Base-by-base conservation (phyloP, 2,888 invertebrate genomes). In the Ophion ventricosus region DNA sequence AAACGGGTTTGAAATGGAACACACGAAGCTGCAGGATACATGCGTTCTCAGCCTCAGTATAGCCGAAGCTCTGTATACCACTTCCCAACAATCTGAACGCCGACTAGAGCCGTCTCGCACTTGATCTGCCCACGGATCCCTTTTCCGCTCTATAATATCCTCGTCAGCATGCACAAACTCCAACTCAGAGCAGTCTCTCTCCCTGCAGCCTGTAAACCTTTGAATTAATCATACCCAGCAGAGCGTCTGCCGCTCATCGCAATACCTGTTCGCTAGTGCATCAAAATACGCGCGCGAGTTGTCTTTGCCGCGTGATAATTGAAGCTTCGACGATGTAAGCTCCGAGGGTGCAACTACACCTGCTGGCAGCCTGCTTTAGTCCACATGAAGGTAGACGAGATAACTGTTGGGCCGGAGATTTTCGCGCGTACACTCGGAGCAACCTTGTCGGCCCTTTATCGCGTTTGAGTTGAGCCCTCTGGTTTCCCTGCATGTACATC, bases 221-320 rank as follows among this genome's bases (percentile, higher is more conserved):
- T 49, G 26, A 69, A 69, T 69, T 69, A 69, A 54, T 54, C 49
- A 69, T 26, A 69, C n/a, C 25, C 69, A 26, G 49, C 49, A 25
- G n/a, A 54, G 54, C 40, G 20, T 67, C 67, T 26, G 49, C 23
- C 69, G 25, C 54, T 69, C 54, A 54, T n/a, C 14, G 2, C 29
- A 8, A 29, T 26, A 69, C n/a, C 17, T 26, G n/a, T 54, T 54
- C 2, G 69, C 11, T 17, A 69, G 69, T 54, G 43, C n/a, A 69
- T 69, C 54, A 69, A 69, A 29, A n/a, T 69, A 26, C 69, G 26
- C 8, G 69, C 14, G 43, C 43, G 43, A 54, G 54, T 69, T 54
- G 26, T 54, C 26, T 69, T 54, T 14, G 54, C 69, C 25, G 2
- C n/a, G 54, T 26, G 25, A n/a, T 69, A 54, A 54, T 54, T 69